phyloP scores from a whole-genome alignment of 1,140 invertebrate species.

The Cherax quadricarinatus region DNA sequence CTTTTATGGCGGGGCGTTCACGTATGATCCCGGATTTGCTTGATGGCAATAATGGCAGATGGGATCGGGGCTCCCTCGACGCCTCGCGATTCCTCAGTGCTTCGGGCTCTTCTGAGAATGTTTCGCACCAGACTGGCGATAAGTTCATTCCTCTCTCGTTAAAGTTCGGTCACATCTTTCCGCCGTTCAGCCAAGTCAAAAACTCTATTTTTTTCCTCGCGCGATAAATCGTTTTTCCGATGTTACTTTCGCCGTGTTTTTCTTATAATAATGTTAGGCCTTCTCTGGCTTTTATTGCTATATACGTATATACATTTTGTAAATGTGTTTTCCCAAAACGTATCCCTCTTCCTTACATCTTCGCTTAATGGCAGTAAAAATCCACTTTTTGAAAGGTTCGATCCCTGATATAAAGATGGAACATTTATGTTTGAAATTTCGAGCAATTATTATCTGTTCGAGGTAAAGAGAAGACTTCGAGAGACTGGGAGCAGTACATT shows the following conservation, averaged over 20 bases:
- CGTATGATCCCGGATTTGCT: constrained; percentile 68
- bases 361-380: constrained; percentile 60
- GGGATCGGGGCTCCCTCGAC: constrained; percentile 59
- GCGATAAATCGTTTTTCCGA: too few species aligned
- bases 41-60: constrained; percentile 71
- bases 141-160: too few species aligned
- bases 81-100: constrained; percentile 9
- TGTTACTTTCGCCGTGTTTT: too few species aligned
- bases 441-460: constrained; percentile 24
- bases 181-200: too few species aligned
- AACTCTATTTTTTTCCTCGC: background rate
- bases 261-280: too few species aligned
- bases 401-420: constrained; percentile 35
- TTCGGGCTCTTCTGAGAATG: constrained; percentile 35
- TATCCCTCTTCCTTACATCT: constrained; percentile 41
- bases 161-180: too few species aligned
- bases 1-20: constrained; percentile 64
- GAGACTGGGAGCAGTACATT: too few species aligned
- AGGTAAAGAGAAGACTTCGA: too few species aligned
- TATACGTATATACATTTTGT: too few species aligned
- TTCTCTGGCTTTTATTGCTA: too few species aligned
- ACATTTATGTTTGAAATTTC: constrained; percentile 49
- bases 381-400: constrained; percentile 52
- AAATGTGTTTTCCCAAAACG: background rate
- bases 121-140: constrained; percentile 18